Evolutionary conservation across 2,888 invertebrate genomes (phyloP).

Genomic region (Coleophora deauratella): DNA sequence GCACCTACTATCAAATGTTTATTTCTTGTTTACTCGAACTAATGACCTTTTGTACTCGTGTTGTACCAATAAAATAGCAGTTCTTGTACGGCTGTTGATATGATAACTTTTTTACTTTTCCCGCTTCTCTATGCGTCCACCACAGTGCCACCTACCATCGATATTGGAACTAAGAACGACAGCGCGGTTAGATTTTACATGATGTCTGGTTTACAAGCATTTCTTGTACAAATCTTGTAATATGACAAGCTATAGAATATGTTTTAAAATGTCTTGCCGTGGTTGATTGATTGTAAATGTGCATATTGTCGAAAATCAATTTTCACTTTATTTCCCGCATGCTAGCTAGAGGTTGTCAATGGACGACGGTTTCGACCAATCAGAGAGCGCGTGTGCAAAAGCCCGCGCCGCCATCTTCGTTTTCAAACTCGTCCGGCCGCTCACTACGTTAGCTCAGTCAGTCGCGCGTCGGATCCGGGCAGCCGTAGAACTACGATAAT

Average conservation of each 20-base stretch:
- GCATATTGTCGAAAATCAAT: conserved; percentile 21
- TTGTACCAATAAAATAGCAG: too few species aligned
- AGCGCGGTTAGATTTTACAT: conserved; percentile 28
- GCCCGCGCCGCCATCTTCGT: conserved; percentile 89
- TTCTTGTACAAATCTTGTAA: neutral
- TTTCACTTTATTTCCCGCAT: conserved; percentile 43
- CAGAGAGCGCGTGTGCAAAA: conserved; percentile 46
- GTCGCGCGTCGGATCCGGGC: conserved; percentile 79
- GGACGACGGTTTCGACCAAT: conserved; percentile 56
- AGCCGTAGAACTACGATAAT: conserved; percentile 60
- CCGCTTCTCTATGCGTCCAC: too few species aligned
- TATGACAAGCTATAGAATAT: conserved; percentile 10
- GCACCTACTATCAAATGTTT: too few species aligned
- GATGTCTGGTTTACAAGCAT: conserved; percentile 16
- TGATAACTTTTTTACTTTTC: too few species aligned
- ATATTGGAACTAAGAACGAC: neutral
- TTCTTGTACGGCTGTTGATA: too few species aligned
- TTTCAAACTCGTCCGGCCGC: conserved; percentile 82
- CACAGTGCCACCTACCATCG: too few species aligned
- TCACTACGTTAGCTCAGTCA: conserved; percentile 71
- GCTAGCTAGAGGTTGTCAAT: conserved; percentile 51
- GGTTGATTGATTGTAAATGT: conserved; percentile 6
- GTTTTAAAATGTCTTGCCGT: conserved; percentile 32
- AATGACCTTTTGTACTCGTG: too few species aligned
- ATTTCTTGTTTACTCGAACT: too few species aligned